Percentiles rank a stretch among this genome's conserved stretches.
phyloP scores from a whole-genome alignment of 1,140 invertebrate species.

The Pollicipes pollicipes region DNA sequence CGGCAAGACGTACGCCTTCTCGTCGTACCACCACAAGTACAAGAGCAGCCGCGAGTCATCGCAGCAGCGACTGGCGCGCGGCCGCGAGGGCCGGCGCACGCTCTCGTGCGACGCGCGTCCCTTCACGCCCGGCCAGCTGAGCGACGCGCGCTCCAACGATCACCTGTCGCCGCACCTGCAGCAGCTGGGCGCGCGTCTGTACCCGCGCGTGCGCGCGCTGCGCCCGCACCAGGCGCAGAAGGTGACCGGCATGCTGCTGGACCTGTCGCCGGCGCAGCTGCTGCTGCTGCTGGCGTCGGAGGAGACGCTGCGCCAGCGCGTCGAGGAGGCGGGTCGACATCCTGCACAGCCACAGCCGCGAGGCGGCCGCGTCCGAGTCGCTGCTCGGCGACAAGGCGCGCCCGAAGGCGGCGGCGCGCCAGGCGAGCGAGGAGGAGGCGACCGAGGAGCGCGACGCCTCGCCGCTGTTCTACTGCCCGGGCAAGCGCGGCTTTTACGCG shows the following conservation, averaged over 20 bases:
- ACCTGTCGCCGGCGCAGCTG: slow-evolving; percentile 80
- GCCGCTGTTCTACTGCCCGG: slow-evolving; percentile 91
- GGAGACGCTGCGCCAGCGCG: slow-evolving; percentile 71
- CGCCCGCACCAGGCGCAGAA: slow-evolving; percentile 76
- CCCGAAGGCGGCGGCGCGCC: background rate
- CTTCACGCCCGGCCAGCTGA: slow-evolving; percentile 37
- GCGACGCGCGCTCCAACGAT: slow-evolving; percentile 41
- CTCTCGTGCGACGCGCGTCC: slow-evolving; percentile 49
- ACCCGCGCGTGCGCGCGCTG: slow-evolving; percentile 62
- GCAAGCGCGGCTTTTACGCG: slow-evolving; percentile 89
- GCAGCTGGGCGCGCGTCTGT: slow-evolving; percentile 78
- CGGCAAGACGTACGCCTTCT: slow-evolving; percentile 21
- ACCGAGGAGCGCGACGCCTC: slow-evolving; percentile 54
- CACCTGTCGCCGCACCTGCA: slow-evolving; percentile 74
- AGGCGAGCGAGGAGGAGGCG: slow-evolving; percentile 7
- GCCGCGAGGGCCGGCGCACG: slow-evolving; percentile 36
- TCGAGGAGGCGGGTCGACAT: slow-evolving; percentile 88
- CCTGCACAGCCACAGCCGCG: slow-evolving; percentile 43
- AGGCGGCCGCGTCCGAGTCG: slow-evolving; percentile 41
- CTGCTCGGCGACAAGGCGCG: slow-evolving; percentile 33
- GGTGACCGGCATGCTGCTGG: slow-evolving; percentile 93
- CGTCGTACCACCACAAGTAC: background rate
- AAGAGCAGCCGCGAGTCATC: background rate
- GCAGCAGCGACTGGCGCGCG: slow-evolving; percentile 22
- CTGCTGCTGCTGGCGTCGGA: slow-evolving; percentile 82